These are phyloP conservation scores for Phortica variegata DNA, from an alignment of 1,140 invertebrate genomes.

Conservation along the genomic window DNA sequence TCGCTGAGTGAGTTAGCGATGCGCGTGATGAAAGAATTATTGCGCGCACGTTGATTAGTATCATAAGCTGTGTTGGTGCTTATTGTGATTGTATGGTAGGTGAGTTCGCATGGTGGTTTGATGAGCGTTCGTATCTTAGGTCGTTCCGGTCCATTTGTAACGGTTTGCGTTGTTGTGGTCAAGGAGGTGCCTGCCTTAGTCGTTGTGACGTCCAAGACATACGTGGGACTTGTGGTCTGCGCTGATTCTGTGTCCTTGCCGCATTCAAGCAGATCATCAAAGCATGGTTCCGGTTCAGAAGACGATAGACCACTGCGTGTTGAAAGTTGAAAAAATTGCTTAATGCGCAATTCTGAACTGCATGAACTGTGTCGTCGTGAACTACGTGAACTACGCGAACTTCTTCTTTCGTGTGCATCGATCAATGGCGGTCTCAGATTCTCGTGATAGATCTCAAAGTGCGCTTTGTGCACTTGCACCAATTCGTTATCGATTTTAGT, in stretches of 20 bases:
- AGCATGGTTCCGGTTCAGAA: not conserved
- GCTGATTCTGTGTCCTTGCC: not conserved
- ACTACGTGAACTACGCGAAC: too few relatives aligned
- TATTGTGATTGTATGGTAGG: slow-evolving; percentile 39
- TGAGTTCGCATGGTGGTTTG: slow-evolving; percentile 33
- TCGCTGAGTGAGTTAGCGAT: slow-evolving; percentile 23
- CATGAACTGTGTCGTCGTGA: too few relatives aligned
- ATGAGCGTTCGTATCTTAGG: not conserved
- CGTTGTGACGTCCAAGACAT: too few relatives aligned
- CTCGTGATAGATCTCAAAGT: not conserved
- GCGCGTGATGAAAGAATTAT: slow-evolving; percentile 8
- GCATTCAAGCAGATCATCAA: not conserved
- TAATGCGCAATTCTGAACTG: too few relatives aligned
- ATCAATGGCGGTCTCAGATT: not conserved
- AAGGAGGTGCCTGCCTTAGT: too few relatives aligned
- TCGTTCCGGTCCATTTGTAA: too few relatives aligned
- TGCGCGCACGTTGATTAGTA: not conserved
- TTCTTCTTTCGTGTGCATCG: slow-evolving; percentile 5
- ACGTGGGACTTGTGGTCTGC: not conserved
- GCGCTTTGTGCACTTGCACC: not conserved
- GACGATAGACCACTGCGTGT: not conserved
- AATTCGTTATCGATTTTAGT: not conserved
- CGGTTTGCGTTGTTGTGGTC: not conserved
- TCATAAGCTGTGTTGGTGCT: slow-evolving; percentile 15
- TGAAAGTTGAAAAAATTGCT: too few relatives aligned